Evolutionary conservation across 2,888 invertebrate genomes (phyloP), one percentile per base, ranked within the genome.

Genomic region (Cataglyphis albicans): DNA sequence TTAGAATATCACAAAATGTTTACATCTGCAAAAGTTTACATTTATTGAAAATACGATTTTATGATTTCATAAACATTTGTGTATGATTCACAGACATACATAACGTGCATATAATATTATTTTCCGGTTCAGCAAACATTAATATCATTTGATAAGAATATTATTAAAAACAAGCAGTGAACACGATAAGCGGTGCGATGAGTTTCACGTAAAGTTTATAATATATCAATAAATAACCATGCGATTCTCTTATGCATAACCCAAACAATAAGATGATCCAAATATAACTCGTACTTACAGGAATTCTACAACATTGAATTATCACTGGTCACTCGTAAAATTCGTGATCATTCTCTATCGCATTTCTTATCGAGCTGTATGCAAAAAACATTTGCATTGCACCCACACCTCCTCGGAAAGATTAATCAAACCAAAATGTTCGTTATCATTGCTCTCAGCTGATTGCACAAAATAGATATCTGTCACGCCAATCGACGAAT

Each of bases 241-340:
- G 4, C 25, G n/a, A 0, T 25, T 59, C 41, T 41, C 18, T 38
- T 10, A 25, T 25, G 10, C 25, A 38, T 18, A 10, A 12, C 25
- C 38, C 59, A 12, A 41, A 57, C n/a, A n/a, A 70, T 68, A 48
- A 68, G 3, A 10, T n/a, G 38, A 41, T 55, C 32, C 63, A 63
- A 74, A 74, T 44, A 75, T 64, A 75, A 48, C 21, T 7, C 0
- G 15, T 10, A 48, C 63, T 75, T 75, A 32, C 61, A 32, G 21
- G n/a, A 63, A 64, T 52, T 18, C 21, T 48, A 44, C 32, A 48
- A 74, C 21, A 9, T 73, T 38, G 41, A 72, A 59, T 73, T 75
- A 75, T 75, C 63, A 21, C 32, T 32, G 32, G 18, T 32, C 48
- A 75, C 48, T 74, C 35, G 21, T 3, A 15, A 74, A 32, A 35